A percentile compares a stretch with the other conserved stretches of the same genome.
These are phyloP conservation scores for Onychorhynchus coronatus DNA, from an alignment of 2,113 vertebrate genomes.

Conservation along the genomic window DNA sequence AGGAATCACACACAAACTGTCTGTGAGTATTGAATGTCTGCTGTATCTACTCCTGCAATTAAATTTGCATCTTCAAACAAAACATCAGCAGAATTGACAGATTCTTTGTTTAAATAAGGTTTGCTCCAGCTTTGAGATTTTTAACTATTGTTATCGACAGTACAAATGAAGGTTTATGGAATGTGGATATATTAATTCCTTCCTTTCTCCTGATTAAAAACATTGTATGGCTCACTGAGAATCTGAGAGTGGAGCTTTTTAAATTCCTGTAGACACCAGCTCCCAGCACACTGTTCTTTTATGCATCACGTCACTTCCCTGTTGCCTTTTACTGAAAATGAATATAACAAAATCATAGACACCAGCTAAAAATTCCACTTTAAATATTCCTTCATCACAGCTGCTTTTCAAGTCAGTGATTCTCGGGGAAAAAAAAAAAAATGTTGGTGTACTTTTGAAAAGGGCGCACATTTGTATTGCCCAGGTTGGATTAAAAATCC, in stretches of 20 bases:
- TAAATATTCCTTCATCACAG: background rate
- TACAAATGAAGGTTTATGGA: background rate
- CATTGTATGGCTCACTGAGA: background rate
- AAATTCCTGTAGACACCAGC: background rate
- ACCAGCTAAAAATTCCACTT: background rate
- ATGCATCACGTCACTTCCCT: background rate
- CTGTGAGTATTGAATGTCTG: background rate
- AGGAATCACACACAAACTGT: background rate
- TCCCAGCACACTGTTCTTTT: slow-evolving; percentile 19
- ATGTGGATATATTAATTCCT: background rate
- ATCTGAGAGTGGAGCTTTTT: background rate
- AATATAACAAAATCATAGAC: background rate
- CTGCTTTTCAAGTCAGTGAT: background rate
- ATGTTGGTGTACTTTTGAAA: background rate
- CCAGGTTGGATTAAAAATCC: background rate
- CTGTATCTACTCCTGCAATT: background rate
- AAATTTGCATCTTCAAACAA: slow-evolving; percentile 5
- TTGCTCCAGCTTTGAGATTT: background rate
- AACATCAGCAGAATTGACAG: background rate
- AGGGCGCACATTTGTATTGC: background rate
- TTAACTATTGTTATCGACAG: background rate
- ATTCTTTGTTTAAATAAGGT: background rate
- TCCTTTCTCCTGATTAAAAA: slow-evolving; percentile 16
- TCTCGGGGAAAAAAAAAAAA: background rate
- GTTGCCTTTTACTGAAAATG: background rate